Conservation (phyloP, 2,797 vertebrate genomes). For the Acanthiza pusilla region DNA sequence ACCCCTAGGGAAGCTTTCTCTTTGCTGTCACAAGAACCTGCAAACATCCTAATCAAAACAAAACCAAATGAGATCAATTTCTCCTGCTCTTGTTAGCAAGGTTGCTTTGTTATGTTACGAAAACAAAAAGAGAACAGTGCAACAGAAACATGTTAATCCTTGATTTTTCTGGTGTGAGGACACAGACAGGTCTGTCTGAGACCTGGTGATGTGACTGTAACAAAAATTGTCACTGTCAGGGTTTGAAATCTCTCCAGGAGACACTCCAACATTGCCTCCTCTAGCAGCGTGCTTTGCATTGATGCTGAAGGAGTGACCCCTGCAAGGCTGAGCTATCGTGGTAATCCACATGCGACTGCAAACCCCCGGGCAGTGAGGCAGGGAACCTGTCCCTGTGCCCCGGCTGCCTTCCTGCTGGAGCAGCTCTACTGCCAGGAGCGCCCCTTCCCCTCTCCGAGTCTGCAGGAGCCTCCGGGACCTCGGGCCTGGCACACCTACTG, state of each 20-base stretch:
- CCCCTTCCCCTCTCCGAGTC: not conserved
- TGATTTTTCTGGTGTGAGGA: not conserved
- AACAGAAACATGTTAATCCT: not conserved
- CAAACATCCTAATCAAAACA: not conserved
- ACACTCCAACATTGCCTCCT: fast-evolving
- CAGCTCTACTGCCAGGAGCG: fast-evolving
- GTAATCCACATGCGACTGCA: fast-evolving
- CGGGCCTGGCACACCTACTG: not conserved
- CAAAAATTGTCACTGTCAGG: not conserved
- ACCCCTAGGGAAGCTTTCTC: not conserved
- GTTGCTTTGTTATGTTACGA: not conserved
- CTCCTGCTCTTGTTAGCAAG: not conserved
- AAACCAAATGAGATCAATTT: not conserved
- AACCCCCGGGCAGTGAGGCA: fast-evolving
- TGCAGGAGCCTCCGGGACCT: not conserved
- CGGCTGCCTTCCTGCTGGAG: not conserved
- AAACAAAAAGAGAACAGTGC: not conserved
- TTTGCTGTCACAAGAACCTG: not conserved
- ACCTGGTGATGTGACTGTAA: not conserved
- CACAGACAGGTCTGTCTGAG: not conserved
- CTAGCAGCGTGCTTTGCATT: not conserved
- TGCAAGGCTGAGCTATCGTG: fast-evolving
- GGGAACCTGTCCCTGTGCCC: fast-evolving
- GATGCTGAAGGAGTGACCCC: not conserved
- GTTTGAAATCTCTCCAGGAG: not conserved